Evolutionary conservation across 2,888 invertebrate genomes (phyloP), one percentile per base, ranked within the genome.

Genomic region (Argynnis bischoffii): DNA sequence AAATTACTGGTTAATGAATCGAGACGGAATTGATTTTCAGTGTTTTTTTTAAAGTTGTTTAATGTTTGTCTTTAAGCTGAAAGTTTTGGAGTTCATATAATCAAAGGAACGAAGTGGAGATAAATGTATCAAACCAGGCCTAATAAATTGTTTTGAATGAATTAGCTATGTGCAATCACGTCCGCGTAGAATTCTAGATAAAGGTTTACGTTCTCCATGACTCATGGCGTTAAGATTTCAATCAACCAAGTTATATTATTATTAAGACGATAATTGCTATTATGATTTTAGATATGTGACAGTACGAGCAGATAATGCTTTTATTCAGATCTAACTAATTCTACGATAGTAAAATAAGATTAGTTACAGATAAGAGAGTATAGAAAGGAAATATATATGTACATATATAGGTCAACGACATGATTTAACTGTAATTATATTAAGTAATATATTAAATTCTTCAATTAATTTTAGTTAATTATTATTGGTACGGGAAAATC

Each of bases 1-100:
- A 18, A 59, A 21, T 59, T 48, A 64, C 48, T 64, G 55, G 54
- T 64, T 67, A 67, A 50, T 55, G 57, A 56, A 35, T 59, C 41
- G 48, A 51, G 63, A 65, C 53, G 51, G 47, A 53, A 48, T 64
- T 61, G 53, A 21, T 54, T 56, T 41, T 61, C 51, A 53, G 13
- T 55, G 53, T 59, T 64, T 66, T 48, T 35, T 18, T 51, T 6
- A 16, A 60, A 69, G 6, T 61, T 64, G 54, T 64, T 55, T 11
- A 21, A 15, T 48, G 61, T 60, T 56, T 65, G 67, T 54, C 61
- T 64, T 64, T 67, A 11, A 21, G 13, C 15, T 48, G 50, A 55
- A 50, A 61, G 63, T 67, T 63, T 60, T 11, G 31, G 26, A 60
- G 26, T 6, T 31, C 6, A 35, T 26, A 47, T 26, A 6, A 4